Evolutionary conservation across 1,140 invertebrate genomes (phyloP).

Genomic region (Drosophila seguyi): DNA sequence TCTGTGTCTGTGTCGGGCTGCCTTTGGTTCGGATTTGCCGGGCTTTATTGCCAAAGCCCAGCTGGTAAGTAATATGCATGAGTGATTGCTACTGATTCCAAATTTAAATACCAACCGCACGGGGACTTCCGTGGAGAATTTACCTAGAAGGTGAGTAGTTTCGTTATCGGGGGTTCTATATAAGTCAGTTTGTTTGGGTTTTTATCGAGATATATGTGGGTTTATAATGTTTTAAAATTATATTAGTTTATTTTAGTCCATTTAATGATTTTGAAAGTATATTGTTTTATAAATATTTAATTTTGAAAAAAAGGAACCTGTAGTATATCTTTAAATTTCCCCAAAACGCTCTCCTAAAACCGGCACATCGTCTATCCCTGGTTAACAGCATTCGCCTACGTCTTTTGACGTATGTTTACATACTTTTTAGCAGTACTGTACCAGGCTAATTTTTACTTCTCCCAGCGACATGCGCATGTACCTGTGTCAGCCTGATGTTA

Average conservation of each 20-base stretch:
- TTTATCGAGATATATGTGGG: neutral
- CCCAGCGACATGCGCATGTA: conserved; percentile 14
- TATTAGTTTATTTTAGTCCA: neutral
- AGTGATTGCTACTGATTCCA: conserved; percentile 23
- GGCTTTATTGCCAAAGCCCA: conserved; percentile 52
- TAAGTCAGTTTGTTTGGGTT: neutral
- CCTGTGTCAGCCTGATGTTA: conserved; percentile 47
- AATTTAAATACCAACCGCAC: conserved; percentile 5
- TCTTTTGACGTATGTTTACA: conserved; percentile 36
- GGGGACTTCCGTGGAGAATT: conserved; percentile 26
- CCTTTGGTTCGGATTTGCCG: conserved; percentile 19
- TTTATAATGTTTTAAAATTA: neutral
- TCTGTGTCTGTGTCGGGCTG: conserved; percentile 5
- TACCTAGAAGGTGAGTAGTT: neutral
- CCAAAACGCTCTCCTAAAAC: neutral
- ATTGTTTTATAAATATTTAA: neutral
- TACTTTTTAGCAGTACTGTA: conserved; percentile 50
- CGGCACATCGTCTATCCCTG: conserved; percentile 4
- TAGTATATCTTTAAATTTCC: neutral
- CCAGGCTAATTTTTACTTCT: conserved; percentile 31
- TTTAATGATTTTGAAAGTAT: neutral
- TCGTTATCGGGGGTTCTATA: conserved; percentile 4
- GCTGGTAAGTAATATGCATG: conserved; percentile 42
- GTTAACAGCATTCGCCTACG: neutral
- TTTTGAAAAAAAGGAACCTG: neutral